These are phyloP conservation scores for Coregonus sp. DNA, from an alignment of 2,797 vertebrate species.

Conservation along the genomic window DNA sequence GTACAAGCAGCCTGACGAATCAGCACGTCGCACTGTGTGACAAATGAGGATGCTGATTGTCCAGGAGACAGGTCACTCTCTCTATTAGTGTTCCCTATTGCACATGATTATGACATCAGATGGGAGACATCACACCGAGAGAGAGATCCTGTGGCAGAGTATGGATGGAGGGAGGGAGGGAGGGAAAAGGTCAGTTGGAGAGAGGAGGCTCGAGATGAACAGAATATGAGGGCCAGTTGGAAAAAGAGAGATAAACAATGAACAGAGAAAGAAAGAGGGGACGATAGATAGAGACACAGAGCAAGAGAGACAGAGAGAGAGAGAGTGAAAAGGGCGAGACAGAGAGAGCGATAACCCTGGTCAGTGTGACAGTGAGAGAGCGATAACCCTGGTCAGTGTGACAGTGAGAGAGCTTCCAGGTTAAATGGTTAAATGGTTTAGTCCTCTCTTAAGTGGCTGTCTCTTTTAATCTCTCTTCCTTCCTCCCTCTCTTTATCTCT, in stretches of 20 bases:
- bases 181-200: neutral
- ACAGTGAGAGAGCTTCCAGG: conserved; percentile 48
- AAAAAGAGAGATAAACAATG: neutral
- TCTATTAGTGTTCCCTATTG: neutral
- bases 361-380: conserved; percentile 40
- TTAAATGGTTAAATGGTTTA: conserved; percentile 64
- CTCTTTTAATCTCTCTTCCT: conserved; percentile 34
- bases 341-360: conserved; percentile 1
- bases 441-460: conserved; percentile 51
- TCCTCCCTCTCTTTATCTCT: conserved; percentile 28
- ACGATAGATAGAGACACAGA: neutral
- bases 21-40: no score
- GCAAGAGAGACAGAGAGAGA: neutral
- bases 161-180: neutral
- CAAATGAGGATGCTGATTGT: neutral
- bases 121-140: neutral
- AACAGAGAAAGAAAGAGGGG: neutral
- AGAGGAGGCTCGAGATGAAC: conserved; percentile 1
- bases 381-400: conserved; percentile 17
- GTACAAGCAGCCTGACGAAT: neutral
- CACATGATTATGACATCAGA: conserved; percentile 3
- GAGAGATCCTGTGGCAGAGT: neutral
- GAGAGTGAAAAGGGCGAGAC: neutral
- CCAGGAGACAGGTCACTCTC: conserved; percentile 1
- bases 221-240: neutral